Conservation (phyloP, 2,113 vertebrate species). For the Gnathonemus longibarbis region DNA sequence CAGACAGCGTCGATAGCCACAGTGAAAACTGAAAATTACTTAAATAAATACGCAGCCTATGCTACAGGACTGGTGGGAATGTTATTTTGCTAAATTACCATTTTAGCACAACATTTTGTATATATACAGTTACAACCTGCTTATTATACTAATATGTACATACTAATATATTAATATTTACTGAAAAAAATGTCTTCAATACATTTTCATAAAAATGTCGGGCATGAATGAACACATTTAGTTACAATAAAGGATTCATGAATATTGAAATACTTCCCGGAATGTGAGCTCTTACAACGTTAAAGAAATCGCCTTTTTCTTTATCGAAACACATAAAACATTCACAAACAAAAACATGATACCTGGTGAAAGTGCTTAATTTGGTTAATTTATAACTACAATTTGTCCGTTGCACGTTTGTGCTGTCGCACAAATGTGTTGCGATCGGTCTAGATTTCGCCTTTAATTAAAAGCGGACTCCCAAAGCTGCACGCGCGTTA, state of each 20-base stretch:
- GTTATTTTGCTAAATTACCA: not conserved
- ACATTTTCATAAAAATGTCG: not conserved
- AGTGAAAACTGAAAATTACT: not conserved
- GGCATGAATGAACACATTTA: not conserved
- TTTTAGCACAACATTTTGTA: not conserved
- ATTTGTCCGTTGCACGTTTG: not conserved
- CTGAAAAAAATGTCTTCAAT: not conserved
- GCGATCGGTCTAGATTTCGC: not conserved
- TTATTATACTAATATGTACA: not conserved
- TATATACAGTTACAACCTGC: not conserved
- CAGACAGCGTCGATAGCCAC: not conserved
- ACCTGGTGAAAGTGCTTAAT: not conserved
- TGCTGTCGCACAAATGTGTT: not conserved
- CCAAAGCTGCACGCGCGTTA: not conserved
- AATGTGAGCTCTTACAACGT: not conserved
- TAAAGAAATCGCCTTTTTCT: not conserved
- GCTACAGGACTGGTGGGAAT: not conserved
- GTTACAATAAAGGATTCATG: not conserved
- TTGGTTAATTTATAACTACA: not conserved
- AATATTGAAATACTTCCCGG: not conserved
- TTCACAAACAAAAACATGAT: not conserved
- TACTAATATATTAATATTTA: not conserved
- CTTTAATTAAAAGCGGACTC: not conserved
- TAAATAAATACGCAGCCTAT: not conserved
- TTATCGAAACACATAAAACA: not conserved